Evolutionary conservation across 2,797 vertebrate genomes (phyloP), one percentile per base, ranked within the genome.

Genomic region (Neosilurus hyrtlii): DNA sequence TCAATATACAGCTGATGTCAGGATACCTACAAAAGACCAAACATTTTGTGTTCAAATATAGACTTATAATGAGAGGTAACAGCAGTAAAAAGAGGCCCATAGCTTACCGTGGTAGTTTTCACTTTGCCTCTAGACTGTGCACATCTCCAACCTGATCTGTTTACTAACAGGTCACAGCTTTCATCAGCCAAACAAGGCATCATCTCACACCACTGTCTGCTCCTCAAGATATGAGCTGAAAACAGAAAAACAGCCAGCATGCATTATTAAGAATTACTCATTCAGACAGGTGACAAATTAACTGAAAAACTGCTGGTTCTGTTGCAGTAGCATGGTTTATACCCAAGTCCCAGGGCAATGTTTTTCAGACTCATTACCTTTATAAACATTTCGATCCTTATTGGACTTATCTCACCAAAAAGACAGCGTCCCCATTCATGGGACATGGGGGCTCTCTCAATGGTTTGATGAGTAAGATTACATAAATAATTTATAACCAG

Each of bases 121-220:
- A 97, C 95, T 87, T 97, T 94, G 82, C 97, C 97, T 86, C 97
- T 96, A 18, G 96, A 96, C 93, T 96, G 97, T 15, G 96, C 96
- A 94, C 97, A 99, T 89, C 96, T 98, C 97, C 97, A 99, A 91
- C 97, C 97, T 86, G 97, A 97, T 91, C 94, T 95, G 92, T 97
- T 97, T 91, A 96, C 93, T 90, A 99, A 92, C 91, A 97, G 93
- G 90, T 96, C 94, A 82, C 97, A 99, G 82, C 95, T 95, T 92
- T 99, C 97, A 30, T 96, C 94, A 87, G 97, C 96, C 95, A 99
- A 93, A 92, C 97, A 99, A 11, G 97, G 97, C 89, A 93, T 93
- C 97, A 99, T 99, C 91, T 96, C 95, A 90, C 97, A 99, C 97
- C 97, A 99, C 93, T 96, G 96, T 90, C 94, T 96, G 80, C 91